Evolutionary conservation across 2,888 invertebrate species (phyloP), one percentile per base, ranked within the genome.

Genomic region (Phortica okadai): DNA sequence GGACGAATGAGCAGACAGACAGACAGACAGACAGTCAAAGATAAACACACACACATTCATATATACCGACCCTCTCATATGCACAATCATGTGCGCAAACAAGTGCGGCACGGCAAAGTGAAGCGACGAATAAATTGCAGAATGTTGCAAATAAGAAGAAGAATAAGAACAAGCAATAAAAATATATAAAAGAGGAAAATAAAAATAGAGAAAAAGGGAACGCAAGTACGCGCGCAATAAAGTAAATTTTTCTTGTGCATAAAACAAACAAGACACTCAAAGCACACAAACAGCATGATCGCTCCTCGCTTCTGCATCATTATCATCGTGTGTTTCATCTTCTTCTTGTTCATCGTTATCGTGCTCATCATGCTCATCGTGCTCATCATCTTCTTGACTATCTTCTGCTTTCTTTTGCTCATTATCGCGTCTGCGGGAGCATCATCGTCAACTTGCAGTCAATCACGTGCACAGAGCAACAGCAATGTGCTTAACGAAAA

Each of bases 31-130:
- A 66, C 73, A 73, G 66, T 3, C 66, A 58, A 58, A 58, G 58
- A n/a, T n/a, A 58, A 58, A 58, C 33, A 58, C 41, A 59, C 6
- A 73, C 73, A 73, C 8, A 73, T 14, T 33, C 33, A 33, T 33
- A 3, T 33, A 33, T 1, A 83, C 6, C 8, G 50, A 50, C 50
- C 8, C 82, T 85, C 81, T 83, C 77, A 79, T 82, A 78, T 82
- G 83, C 82, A 80, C 86, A 85, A 85, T 86, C 85, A 82, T 83
- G 87, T 86, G 42, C 45, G 64, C 62, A 14, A 25, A 58, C 33
- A 73, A 56, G 64, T 74, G 76, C 16, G 41, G 58, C 11, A 78
- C 81, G 33, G 6, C 14, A 25, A 4, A 6, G 6, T 11, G 16
- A 67, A 42, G 8, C 11, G 10, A 66, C 11, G 14, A 67, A 67